A percentile compares a stretch with the other conserved stretches of the same genome.
phyloP scores from a whole-genome alignment of 1,140 invertebrate species.

The Drosophila gunungcola region DNA sequence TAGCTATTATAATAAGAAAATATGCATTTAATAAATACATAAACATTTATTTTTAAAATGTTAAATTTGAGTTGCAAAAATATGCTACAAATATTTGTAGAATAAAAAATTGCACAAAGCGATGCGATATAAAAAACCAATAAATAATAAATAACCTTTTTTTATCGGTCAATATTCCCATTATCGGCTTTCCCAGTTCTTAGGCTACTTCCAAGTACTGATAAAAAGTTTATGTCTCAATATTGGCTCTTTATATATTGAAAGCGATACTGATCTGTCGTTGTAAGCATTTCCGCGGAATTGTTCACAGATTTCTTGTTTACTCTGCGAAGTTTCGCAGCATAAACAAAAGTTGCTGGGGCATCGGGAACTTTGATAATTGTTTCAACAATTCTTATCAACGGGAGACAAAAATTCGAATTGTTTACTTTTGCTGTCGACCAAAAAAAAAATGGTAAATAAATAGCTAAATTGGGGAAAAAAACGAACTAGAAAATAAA shows the following conservation, averaged over 20 bases:
- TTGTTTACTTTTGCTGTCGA: conserved; percentile 19
- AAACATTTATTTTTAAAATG: too few species aligned
- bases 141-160: too few species aligned
- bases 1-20: too few species aligned
- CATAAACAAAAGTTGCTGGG: conserved; percentile 33
- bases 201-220: conserved; percentile 10
- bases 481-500: conserved; percentile 18
- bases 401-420: neutral
- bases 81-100: too few species aligned
- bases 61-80: too few species aligned
- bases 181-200: neutral
- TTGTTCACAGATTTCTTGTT: conserved; percentile 24
- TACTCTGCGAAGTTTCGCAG: conserved; percentile 32
- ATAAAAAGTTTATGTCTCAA: conserved; percentile 18
- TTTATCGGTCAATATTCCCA: neutral
- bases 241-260: conserved; percentile 3
- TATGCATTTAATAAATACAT: too few species aligned
- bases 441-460: conserved; percentile 10
- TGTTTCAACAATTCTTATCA: conserved; percentile 41
- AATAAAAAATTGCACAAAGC: too few species aligned
- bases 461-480: conserved; percentile 24
- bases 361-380: conserved; percentile 45
- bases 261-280: conserved; percentile 19
- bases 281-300: conserved; percentile 19
- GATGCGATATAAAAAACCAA: too few species aligned